Evolutionary conservation across 2,113 vertebrate genomes (phyloP).

Genomic region (Pitta sordida): DNA sequence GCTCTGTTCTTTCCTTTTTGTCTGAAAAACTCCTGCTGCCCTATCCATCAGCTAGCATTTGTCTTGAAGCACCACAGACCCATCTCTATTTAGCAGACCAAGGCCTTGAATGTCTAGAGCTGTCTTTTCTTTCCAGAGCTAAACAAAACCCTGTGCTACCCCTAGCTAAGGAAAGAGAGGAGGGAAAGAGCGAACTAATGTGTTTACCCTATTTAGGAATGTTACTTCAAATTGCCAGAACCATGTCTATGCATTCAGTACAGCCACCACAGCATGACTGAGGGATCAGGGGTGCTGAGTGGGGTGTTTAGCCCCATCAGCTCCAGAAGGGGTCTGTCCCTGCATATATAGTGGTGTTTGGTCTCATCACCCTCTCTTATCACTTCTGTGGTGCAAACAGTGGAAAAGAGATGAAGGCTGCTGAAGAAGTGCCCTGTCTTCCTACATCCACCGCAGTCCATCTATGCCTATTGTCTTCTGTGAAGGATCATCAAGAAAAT

Average conservation of each 20-base stretch:
- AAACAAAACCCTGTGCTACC: not conserved
- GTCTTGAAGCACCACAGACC: not conserved
- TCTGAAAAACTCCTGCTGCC: not conserved
- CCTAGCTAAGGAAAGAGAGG: not conserved
- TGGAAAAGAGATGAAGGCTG: not conserved
- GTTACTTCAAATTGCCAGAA: accelerated
- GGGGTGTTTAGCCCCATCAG: accelerated
- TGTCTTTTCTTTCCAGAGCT: not conserved
- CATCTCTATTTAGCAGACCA: not conserved
- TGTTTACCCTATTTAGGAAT: not conserved
- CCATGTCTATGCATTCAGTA: accelerated
- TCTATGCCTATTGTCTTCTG: not conserved
- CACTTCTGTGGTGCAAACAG: accelerated
- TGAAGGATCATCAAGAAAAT: not conserved
- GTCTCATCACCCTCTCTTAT: not conserved
- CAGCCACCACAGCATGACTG: accelerated
- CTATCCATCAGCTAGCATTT: not conserved
- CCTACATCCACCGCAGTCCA: accelerated
- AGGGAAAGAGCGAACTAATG: not conserved
- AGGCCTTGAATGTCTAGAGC: not conserved
- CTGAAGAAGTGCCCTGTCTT: not conserved
- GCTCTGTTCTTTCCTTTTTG: slow-evolving; percentile 16
- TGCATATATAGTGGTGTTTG: not conserved
- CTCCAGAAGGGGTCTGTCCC: not conserved
- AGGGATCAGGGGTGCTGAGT: accelerated